phyloP scores from a whole-genome alignment of 2,888 invertebrate species.

The Plebejus argus region DNA sequence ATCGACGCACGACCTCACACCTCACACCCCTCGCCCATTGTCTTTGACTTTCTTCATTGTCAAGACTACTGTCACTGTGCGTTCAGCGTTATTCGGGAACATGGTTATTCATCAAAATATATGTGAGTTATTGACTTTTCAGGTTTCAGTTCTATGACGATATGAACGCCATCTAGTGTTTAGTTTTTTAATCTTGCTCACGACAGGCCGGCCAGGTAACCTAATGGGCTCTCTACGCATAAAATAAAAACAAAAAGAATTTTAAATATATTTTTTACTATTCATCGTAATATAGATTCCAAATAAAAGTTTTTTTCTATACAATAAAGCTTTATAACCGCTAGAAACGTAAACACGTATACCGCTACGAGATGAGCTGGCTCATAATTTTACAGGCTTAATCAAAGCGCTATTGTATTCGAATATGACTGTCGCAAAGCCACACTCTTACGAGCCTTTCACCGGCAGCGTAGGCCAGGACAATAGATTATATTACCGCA shows the following conservation, averaged over 20 bases:
- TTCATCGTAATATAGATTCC: neutral
- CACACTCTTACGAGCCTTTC: slow-evolving; percentile 47
- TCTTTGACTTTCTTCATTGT: neutral
- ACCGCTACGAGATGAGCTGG: slow-evolving; percentile 21
- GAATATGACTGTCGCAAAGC: slow-evolving; percentile 45
- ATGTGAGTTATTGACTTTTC: neutral
- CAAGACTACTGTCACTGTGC: too few relatives aligned
- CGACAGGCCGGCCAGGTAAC: neutral
- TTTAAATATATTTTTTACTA: too few relatives aligned
- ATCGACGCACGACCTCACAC: too few relatives aligned
- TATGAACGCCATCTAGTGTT: neutral
- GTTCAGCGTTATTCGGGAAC: too few relatives aligned
- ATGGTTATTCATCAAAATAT: neutral
- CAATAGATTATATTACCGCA: slow-evolving; percentile 70
- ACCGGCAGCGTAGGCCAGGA: slow-evolving; percentile 48
- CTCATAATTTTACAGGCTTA: slow-evolving; percentile 42
- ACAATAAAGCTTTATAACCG: neutral
- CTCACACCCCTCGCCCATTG: neutral
- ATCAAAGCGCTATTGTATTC: slow-evolving; percentile 45
- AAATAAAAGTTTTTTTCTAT: neutral
- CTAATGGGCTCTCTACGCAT: neutral
- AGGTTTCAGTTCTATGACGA: neutral
- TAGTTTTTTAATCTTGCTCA: neutral
- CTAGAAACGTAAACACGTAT: slow-evolving; percentile 10
- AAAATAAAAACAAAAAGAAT: neutral